phyloP scores from a whole-genome alignment of 2,888 invertebrate species.

The Panopea generosa region DNA sequence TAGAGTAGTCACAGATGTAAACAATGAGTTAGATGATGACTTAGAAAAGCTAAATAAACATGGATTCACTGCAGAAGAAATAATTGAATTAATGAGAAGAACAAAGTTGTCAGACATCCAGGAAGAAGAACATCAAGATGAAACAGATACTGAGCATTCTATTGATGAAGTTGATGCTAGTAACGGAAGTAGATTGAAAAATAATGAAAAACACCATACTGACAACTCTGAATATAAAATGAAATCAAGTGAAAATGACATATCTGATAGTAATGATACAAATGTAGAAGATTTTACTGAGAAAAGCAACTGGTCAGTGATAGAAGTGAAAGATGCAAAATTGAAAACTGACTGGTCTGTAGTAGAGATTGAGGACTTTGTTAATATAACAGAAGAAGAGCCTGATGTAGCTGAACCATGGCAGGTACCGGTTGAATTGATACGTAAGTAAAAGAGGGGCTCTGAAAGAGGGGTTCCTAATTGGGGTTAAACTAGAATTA shows the following conservation, averaged over 20 bases:
- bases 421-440: slow-evolving; percentile 45
- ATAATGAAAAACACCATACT: no score
- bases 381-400: slow-evolving; percentile 36
- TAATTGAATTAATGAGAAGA: slow-evolving; percentile 41
- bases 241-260: slow-evolving; percentile 2
- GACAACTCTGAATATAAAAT: no score
- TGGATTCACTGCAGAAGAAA: slow-evolving; percentile 52
- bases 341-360: slow-evolving; percentile 13
- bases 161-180: not conserved
- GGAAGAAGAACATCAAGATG: not conserved
- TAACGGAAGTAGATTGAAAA: no score
- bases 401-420: slow-evolving; percentile 35
- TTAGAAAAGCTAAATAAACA: slow-evolving; percentile 30
- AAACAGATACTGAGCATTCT: not conserved
- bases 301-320: not conserved
- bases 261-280: not conserved
- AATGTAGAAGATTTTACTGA: not conserved
- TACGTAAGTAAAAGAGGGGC: slow-evolving; percentile 41
- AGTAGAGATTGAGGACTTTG: slow-evolving; percentile 53
- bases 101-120: not conserved
- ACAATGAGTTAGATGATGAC: not conserved
- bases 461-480: no score
- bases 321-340: not conserved
- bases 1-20: no score
- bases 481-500: no score